Base-by-base conservation (phyloP, 2,797 vertebrate species). In the Aulostomus chinensis region DNA sequence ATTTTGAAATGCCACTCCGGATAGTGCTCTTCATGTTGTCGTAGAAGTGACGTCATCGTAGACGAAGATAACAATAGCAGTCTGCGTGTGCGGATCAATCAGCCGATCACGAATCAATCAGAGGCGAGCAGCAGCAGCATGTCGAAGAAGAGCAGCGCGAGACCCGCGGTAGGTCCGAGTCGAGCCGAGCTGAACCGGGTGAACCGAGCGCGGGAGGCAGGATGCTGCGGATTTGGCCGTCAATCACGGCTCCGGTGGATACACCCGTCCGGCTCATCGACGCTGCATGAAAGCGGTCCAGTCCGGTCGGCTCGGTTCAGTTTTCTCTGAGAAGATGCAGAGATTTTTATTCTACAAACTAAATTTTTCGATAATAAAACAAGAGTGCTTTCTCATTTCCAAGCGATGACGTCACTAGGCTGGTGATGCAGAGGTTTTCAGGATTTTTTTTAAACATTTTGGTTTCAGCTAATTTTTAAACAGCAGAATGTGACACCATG, bases 91-190 rank as follows among this genome's bases (percentile, higher is more conserved):
- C 14, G 21, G 31, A 70, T 70, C 58, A 30, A 57, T 68, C 37
- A 42, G 38, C 45, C 33, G 55, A 53, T 66, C 31, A 15, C 26
- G 9, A 39, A 70, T 58, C 56, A 15, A 63, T 63, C 57, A 54
- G 25, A 25, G 25, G 14, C 40, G 10, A 28, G 6, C 40, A 29
- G 40, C 10, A 5, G 36, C 26, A 36, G 46, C 33, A 86, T 84
- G 81, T 53, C 77, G 2, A 84, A 81, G 71, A 84, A 82, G 58
- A 79, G 40, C 77, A 50, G 52, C 35, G 15, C 18, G 14, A 77
- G 73, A 57, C 21, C 60, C 25, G 41, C 73, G 81, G 83, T 84
- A 73, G 29, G 83, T 82, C 18, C 20, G 26, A 22, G 0, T 10
- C 5, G 37, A 24, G 0, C 43, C 42, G 29, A 1, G 1, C 39